phyloP scores from a whole-genome alignment of 23 tunicate species.

The Trididemnum nubilum region DNA sequence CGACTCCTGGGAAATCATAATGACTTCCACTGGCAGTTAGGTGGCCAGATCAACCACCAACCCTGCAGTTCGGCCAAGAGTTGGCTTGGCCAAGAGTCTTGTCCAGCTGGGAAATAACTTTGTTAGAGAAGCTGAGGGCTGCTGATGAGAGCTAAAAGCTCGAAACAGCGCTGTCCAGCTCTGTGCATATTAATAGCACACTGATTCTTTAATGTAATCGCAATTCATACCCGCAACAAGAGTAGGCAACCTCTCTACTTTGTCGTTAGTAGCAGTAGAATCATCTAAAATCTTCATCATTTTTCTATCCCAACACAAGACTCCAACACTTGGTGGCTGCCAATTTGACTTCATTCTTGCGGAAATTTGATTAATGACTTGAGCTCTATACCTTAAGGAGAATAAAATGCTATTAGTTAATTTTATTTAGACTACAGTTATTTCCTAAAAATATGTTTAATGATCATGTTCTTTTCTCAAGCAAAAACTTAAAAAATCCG shows the following conservation, averaged over 20 bases:
- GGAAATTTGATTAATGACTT: constrained; percentile 5
- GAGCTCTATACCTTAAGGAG: constrained; percentile 1
- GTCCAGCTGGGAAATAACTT: too few species aligned
- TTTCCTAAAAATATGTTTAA: not conserved
- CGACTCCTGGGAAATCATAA: too few species aligned
- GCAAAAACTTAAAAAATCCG: not conserved
- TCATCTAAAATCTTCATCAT: constrained; percentile 9
- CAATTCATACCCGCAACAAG: not conserved
- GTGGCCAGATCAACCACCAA: too few species aligned
- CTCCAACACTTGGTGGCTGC: constrained; percentile 25
- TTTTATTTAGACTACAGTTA: not conserved
- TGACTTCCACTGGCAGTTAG: too few species aligned
- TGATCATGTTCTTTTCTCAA: not conserved
- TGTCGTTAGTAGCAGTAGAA: constrained; percentile 8
- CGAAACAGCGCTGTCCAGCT: too few species aligned
- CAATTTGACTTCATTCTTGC: constrained; percentile 6
- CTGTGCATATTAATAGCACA: too few species aligned
- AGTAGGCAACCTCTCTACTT: not conserved
- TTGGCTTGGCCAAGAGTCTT: too few species aligned
- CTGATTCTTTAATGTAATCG: too few species aligned
- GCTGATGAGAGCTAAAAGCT: too few species aligned
- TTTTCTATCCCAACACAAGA: constrained; percentile 15
- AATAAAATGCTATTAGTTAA: not conserved
- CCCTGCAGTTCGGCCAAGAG: too few species aligned
- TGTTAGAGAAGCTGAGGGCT: too few species aligned